Percentiles rank a stretch among this genome's conserved stretches.
These are phyloP conservation scores for human (Homo sapiens) DNA, from an alignment of 2,113 vertebrate genomes.

Conservation along the genomic window DNA sequence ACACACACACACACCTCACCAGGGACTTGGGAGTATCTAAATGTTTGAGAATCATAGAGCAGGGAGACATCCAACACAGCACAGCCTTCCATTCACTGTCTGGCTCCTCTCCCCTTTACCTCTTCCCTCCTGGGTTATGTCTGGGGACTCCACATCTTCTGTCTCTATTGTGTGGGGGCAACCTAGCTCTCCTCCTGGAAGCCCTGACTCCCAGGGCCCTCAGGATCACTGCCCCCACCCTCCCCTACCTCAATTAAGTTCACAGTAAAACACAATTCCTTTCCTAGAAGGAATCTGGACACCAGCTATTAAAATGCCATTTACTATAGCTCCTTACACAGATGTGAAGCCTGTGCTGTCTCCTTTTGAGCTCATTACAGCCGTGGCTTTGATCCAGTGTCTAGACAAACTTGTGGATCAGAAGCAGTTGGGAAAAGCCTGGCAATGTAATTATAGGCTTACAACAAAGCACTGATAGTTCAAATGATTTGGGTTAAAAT, in stretches of 20 bases:
- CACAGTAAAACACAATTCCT: not conserved
- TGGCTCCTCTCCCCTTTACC: not conserved
- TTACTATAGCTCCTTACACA: not conserved
- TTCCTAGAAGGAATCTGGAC: conserved; percentile 3
- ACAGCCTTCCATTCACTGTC: not conserved
- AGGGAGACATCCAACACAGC: not conserved
- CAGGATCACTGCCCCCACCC: not conserved
- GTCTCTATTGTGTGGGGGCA: not conserved
- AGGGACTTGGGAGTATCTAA: not conserved
- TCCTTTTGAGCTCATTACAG: not conserved
- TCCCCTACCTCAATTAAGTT: not conserved
- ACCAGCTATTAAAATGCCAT: not conserved
- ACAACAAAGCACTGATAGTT: not conserved
- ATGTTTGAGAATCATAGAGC: not conserved
- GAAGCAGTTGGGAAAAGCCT: not conserved
- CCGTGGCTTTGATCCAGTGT: conserved; percentile 37
- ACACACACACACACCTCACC: not conserved
- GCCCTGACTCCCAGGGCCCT: no score
- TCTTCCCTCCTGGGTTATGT: not conserved
- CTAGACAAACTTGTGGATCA: conserved; percentile 47
- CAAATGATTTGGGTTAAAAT: conserved; percentile 16
- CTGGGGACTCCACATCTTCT: not conserved
- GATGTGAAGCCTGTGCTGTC: not conserved
- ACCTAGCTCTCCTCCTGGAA: not conserved
- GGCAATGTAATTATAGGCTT: conserved; percentile 47